phyloP scores from a whole-genome alignment of 2,797 vertebrate species.

The Clarias pachynema region DNA sequence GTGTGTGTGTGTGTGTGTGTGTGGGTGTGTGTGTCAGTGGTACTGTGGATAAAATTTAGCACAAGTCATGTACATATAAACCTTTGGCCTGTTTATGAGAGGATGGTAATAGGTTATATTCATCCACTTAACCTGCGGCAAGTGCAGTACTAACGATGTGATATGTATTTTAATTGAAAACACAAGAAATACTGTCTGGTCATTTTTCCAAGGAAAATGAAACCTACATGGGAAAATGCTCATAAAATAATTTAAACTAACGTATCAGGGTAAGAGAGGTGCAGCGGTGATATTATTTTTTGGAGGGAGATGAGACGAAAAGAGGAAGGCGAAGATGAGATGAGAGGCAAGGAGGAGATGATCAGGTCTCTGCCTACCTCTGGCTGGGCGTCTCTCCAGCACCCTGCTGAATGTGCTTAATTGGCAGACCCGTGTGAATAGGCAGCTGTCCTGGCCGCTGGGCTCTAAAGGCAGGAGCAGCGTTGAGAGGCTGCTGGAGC shows the following conservation, averaged over 20 bases:
- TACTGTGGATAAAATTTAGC: constrained; percentile 29
- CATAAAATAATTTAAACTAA: constrained; percentile 37
- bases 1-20: constrained; percentile 53
- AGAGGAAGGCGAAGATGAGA: constrained; percentile 46
- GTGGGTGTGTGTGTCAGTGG: constrained; percentile 35
- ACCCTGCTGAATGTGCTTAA: constrained; percentile 90
- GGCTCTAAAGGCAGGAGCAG: constrained; percentile 68
- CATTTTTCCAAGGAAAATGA: constrained; percentile 7
- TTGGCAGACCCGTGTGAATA: constrained; percentile 82
- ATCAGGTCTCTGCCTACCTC: constrained; percentile 52
- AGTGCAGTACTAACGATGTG: constrained; percentile 10
- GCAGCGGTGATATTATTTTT: constrained; percentile 8
- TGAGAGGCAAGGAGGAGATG: constrained; percentile 47
- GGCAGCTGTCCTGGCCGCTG: constrained; percentile 87
- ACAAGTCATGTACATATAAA: constrained; percentile 34
- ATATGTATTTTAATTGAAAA: constrained; percentile 5
- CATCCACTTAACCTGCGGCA: constrained; percentile 29
- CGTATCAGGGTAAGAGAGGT: constrained; percentile 29
- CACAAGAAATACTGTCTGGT: background rate
- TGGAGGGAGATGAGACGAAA: background rate
- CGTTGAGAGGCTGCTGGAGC: constrained; percentile 62
- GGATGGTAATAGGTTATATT: constrained; percentile 20
- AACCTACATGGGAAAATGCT: constrained; percentile 16
- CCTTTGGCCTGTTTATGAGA: constrained; percentile 32
- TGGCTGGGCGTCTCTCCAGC: constrained; percentile 62